Conservation (phyloP, 2,888 invertebrate species). For the Oasisia sp. region DNA sequence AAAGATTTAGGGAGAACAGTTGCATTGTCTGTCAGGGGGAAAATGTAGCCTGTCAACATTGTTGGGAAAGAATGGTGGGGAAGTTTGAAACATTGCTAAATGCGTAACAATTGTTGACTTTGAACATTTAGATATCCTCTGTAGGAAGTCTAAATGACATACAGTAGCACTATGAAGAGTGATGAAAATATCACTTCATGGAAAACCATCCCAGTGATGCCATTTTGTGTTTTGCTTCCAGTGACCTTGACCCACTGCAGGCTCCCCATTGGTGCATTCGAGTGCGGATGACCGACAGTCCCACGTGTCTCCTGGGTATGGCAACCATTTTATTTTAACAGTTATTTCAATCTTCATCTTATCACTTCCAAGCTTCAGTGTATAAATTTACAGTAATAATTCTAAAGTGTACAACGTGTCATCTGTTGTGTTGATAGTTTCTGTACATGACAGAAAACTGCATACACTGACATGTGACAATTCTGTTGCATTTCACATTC, state of each 20-base stretch:
- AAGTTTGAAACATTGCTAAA: too few relatives aligned
- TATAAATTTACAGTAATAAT: too few relatives aligned
- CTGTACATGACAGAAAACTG: background rate
- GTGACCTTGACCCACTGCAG: conserved; percentile 83
- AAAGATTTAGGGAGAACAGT: too few relatives aligned
- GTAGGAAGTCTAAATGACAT: background rate
- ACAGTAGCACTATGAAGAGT: background rate
- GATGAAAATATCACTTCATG: background rate
- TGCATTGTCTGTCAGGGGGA: too few relatives aligned
- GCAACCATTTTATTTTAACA: conserved; percentile 17
- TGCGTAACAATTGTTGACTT: too few relatives aligned
- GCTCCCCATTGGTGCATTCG: conserved; percentile 79
- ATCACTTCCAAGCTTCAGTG: background rate
- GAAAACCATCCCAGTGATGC: background rate
- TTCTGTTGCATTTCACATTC: background rate
- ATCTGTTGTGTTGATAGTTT: background rate
- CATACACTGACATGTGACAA: background rate
- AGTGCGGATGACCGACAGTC: conserved; percentile 72
- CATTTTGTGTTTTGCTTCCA: conserved; percentile 41
- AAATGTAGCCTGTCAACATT: too few relatives aligned
- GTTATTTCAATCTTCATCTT: background rate
- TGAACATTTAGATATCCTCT: background rate
- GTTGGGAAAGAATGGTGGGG: too few relatives aligned
- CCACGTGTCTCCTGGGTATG: conserved; percentile 77
- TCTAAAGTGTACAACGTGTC: too few relatives aligned